Evolutionary conservation across 2,888 invertebrate genomes (phyloP), one percentile per base, ranked within the genome.

Genomic region (Lycocerus yunnanus): DNA sequence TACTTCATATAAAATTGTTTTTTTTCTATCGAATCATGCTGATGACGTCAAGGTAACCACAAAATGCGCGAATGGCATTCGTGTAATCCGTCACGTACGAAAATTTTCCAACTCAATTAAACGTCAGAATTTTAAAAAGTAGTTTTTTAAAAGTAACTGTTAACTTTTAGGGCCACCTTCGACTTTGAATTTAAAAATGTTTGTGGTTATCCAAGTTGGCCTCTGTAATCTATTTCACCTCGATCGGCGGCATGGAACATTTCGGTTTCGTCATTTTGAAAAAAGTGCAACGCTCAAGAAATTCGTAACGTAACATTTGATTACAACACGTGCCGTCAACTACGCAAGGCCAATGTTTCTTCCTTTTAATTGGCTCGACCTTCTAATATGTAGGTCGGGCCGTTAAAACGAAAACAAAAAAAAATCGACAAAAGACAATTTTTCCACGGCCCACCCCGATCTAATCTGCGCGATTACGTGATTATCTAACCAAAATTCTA

Each of bases 341-440:
- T 80, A 81, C 82, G 83, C 85, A 85, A 85, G 85, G 85, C 84
- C 85, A 84, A 82, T 83, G 84, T 82, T 84, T 83, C 82, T 83
- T 83, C 80, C 80, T 80, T 82, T 82, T 81, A 83, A 84, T 84
- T 84, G 82, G 82, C 82, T 81, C 85, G 86, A 86, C 86, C 86
- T 85, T 86, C 83, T 85, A 86, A 72, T 83, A 77, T 80, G 85
- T 85, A 86, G 86, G 85, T 84, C 84, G 83, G 78, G 81, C 72
- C 69, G 72, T 72, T 68, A 61, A 68, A 74, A 69, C 66, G 65
- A 67, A 20, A 16, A 18, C 58, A 71, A 72, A 72, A 58, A 43
- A 72, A 58, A 61, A 24, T 15, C n/a, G n/a, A 67, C 15, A 15
- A 24, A 20, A 24, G 43, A 58, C 58, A 21, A 27, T 68, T 63